phyloP scores from a whole-genome alignment of 2,113 vertebrate genomes.

The Pagrus major region DNA sequence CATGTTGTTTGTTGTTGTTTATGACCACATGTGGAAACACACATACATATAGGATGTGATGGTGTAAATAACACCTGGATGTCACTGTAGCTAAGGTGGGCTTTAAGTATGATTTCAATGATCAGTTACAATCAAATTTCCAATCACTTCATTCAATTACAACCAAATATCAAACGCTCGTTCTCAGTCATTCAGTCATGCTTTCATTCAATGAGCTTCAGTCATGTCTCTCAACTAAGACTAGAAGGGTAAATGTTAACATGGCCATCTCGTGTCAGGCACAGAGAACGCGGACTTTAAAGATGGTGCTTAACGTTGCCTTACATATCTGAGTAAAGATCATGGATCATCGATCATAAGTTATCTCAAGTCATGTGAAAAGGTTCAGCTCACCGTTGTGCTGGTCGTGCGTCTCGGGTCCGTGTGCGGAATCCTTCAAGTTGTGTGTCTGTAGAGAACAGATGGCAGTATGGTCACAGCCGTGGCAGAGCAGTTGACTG shows the following conservation, averaged over 20 bases:
- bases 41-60: background rate
- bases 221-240: background rate
- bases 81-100: constrained; percentile 4
- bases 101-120: background rate
- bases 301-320: constrained; percentile 60
- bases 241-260: constrained; percentile 19
- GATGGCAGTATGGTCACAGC: constrained; percentile 54
- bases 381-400: constrained; percentile 63
- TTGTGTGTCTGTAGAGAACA: constrained; percentile 58
- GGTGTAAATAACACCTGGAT: constrained; percentile 18
- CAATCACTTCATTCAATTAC: background rate
- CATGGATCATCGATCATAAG: constrained; percentile 26
- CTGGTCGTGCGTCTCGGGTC: constrained; percentile 27
- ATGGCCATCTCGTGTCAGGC: constrained; percentile 55
- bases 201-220: constrained; percentile 9
- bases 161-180: too few species aligned
- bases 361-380: constrained; percentile 21
- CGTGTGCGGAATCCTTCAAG: constrained; percentile 49
- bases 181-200: background rate
- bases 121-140: background rate
- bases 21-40: constrained; percentile 6
- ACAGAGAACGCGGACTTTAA: constrained; percentile 66
- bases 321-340: constrained; percentile 32
- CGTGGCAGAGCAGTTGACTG: constrained; percentile 51
- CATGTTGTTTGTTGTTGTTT: constrained; percentile 16